Evolutionary conservation across 1,140 invertebrate genomes (phyloP).

Genomic region (Bombus waltoni): DNA sequence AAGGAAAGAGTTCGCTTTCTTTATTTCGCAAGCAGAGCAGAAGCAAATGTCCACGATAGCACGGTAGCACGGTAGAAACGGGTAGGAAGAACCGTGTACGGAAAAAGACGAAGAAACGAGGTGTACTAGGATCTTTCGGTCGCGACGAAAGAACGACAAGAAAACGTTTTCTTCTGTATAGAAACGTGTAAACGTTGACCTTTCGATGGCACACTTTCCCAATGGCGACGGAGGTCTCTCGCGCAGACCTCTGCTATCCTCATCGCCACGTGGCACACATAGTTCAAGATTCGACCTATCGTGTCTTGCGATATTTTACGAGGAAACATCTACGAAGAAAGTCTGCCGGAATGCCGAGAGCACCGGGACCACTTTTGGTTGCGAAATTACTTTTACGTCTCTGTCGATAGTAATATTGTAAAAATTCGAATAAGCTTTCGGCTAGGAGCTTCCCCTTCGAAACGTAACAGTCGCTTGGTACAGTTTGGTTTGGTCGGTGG

Average conservation of each 20-base stretch:
- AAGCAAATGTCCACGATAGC: conserved; percentile 1
- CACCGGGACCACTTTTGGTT: not conserved
- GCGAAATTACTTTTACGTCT: conserved; percentile 33
- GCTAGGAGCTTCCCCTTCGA: not conserved
- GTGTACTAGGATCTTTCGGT: conserved; percentile 9
- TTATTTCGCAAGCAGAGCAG: not conserved
- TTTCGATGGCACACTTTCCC: conserved; percentile 80
- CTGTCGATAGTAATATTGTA: not conserved
- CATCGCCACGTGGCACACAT: conserved; percentile 58
- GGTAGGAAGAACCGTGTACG: not conserved
- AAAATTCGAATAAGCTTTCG: not conserved
- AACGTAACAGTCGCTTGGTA: not conserved
- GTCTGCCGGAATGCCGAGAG: conserved; percentile 21
- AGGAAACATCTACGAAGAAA: conserved; percentile 42
- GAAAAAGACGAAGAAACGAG: not conserved
- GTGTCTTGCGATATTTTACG: conserved; percentile 36
- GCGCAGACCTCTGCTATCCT: conserved; percentile 57
- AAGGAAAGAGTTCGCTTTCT: not conserved
- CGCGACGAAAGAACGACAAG: conserved; percentile 33
- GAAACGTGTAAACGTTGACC: conserved; percentile 72
- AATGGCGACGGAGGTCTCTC: conserved; percentile 65
- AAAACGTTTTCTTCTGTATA: conserved; percentile 47
- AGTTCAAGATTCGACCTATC: conserved; percentile 56
- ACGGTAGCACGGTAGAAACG: not conserved
- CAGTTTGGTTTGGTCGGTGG: not conserved